Conservation (phyloP, 2,888 invertebrate genomes). For the Heliothis peltigera region DNA sequence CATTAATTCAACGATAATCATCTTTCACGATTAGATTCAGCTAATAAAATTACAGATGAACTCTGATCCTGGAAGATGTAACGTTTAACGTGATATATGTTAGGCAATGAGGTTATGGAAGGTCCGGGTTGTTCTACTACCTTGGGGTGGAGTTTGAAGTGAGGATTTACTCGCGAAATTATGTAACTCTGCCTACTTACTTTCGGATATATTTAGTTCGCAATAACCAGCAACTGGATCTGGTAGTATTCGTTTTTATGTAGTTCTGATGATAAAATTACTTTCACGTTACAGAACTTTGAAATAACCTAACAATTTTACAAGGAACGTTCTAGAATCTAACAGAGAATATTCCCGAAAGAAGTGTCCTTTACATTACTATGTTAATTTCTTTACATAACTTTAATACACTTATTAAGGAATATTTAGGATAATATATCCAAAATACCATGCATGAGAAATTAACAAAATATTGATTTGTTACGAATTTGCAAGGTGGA, state of each 20-base stretch:
- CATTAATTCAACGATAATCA: slow-evolving; percentile 46
- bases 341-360: no score
- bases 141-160: slow-evolving; percentile 12
- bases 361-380: no score
- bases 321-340: no score
- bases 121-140: slow-evolving; percentile 32
- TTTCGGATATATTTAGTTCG: background rate
- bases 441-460: background rate
- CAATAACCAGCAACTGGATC: background rate
- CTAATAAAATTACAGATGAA: slow-evolving; percentile 57
- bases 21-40: slow-evolving; percentile 56
- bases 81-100: slow-evolving; percentile 43
- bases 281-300: no score
- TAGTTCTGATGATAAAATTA: no score
- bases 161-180: background rate
- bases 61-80: slow-evolving; percentile 54
- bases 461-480: slow-evolving; percentile 34
- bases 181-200: slow-evolving; percentile 9
- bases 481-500: slow-evolving; percentile 43
- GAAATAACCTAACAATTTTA: no score
- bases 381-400: no score
- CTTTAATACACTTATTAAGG: no score
- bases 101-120: slow-evolving; percentile 37
- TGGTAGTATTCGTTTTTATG: no score
- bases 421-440: background rate